Conservation (phyloP, 92 coral and sea anemone genomes). For the Bergia puertoricense region DNA sequence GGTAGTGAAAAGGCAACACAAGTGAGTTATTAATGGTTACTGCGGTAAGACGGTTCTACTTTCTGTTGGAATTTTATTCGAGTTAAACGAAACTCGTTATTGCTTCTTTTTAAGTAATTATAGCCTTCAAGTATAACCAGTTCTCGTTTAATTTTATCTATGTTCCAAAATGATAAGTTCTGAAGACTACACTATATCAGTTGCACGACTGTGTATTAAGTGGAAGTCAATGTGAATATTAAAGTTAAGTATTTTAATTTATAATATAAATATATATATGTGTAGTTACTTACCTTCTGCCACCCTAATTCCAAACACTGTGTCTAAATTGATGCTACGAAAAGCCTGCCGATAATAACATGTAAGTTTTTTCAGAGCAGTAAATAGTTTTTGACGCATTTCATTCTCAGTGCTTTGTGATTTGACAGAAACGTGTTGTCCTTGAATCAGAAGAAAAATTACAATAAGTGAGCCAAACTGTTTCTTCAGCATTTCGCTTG, state of each 20-base stretch:
- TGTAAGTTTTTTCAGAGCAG: slow-evolving; percentile 51
- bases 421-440: background rate
- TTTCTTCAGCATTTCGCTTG: slow-evolving; percentile 17
- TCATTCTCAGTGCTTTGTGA: background rate
- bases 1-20: no score
- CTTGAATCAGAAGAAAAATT: background rate
- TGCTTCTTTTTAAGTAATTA: no score
- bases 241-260: background rate
- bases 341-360: slow-evolving; percentile 56
- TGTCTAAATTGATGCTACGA: slow-evolving; percentile 70
- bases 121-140: no score
- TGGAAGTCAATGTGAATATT: background rate
- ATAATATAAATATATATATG: background rate
- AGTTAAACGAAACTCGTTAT: no score
- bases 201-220: background rate
- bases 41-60: no score
- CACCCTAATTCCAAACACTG: slow-evolving; percentile 71
- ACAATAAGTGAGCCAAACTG: background rate
- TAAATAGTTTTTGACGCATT: background rate
- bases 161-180: background rate
- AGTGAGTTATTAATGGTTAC: no score
- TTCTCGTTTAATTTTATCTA: background rate
- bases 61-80: no score
- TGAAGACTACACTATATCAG: background rate
- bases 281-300: slow-evolving; percentile 68